Evolutionary conservation across 2,888 invertebrate genomes (phyloP).

Genomic region (Lumbricus terrestris): DNA sequence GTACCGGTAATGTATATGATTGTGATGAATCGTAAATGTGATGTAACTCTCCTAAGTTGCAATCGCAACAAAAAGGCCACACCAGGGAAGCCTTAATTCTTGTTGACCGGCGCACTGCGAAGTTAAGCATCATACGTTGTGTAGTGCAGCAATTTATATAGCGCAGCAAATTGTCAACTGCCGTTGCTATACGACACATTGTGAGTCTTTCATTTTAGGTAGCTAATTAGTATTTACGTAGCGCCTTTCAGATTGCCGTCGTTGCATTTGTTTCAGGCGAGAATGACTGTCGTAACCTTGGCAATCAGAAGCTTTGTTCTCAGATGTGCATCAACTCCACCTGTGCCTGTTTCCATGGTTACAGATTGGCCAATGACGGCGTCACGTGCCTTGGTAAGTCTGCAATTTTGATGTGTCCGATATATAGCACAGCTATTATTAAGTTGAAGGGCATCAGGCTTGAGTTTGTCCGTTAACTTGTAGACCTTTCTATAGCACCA

Average conservation of each 20-base stretch:
- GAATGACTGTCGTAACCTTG: constrained; percentile 12
- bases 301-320: constrained; percentile 20
- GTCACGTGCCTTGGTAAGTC: constrained; percentile 29
- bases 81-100: no score
- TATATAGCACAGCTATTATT: background rate
- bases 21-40: no score
- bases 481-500: no score
- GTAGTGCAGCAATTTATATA: no score
- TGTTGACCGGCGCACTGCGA: no score
- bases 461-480: background rate
- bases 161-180: no score
- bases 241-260: background rate
- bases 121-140: no score
- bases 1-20: no score
- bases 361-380: constrained; percentile 25
- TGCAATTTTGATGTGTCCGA: background rate
- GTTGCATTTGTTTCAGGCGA: background rate
- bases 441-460: background rate
- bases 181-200: no score
- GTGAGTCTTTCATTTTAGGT: no score
- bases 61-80: no score
- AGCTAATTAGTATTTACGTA: background rate
- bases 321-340: constrained; percentile 31
- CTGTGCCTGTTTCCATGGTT: constrained; percentile 35
- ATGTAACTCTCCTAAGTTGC: no score